Evolutionary conservation across 2,113 vertebrate genomes (phyloP), one percentile per base, ranked within the genome.

Genomic region (Petromus typicus): DNA sequence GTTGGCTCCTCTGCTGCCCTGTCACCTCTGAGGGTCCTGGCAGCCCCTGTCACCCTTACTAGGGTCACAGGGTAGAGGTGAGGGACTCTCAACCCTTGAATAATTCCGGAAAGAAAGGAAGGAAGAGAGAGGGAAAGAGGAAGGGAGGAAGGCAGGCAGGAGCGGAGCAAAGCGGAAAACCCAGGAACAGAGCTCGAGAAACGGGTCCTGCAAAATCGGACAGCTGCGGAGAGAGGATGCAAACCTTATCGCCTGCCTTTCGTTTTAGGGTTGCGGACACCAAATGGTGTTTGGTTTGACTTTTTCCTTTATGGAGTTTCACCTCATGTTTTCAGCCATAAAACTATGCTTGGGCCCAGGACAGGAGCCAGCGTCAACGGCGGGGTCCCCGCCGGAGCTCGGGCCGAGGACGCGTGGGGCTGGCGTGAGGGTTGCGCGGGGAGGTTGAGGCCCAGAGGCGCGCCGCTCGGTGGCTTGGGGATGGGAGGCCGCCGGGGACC

Each of bases 371-470:
- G 16, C n/a, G 30, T 20, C 32, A 51, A 20, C 2, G 6, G 22
- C 30, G 4, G 16, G 37, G 25, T 34, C 17, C 22, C n/a, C 69
- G 4, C 27, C 48, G 48, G 10, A 51, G 48, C 48, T 51, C 48
- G 48, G 48, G 10, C 6, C 48, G 48, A 51, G 6, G 6, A 10
- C 48, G 3, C 4, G 0, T 14, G 0, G 14, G 1, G 14, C 75
- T 51, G 78, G 82, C 0, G 8, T 78, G 2, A 0, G 20, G 3
- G 51, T 16, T 17, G 22, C 2, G 32, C 1, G 0, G 0, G 0
- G 8, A 43, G 16, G 48, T 30, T 0, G 3, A 66, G 69, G 32
- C 80, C 34, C 0, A 7, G 45, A 7, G 32, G 4, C 66, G n/a
- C 4, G 73, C 32, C 2, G 2, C 11, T n/a, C 0, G 1, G 8